Evolutionary conservation across 2,797 vertebrate species (phyloP).

Genomic region (Propithecus deckenii): DNA sequence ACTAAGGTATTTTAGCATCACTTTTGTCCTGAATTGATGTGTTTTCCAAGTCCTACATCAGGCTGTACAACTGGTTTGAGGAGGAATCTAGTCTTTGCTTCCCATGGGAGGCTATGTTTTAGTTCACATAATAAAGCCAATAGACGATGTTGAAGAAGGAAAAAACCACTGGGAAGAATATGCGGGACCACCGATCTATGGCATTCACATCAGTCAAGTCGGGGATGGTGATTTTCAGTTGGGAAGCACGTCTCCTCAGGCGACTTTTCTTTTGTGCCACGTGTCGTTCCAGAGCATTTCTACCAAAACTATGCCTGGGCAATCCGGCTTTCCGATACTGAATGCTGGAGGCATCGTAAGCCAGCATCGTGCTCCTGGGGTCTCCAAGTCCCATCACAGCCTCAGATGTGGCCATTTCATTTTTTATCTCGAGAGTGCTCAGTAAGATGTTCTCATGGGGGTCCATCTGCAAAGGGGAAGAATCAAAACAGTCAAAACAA

Average conservation of each 20-base stretch:
- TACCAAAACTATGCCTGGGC: constrained; percentile 94
- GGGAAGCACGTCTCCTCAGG: constrained; percentile 95
- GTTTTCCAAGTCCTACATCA: constrained; percentile 91
- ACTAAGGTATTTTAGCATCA: constrained; percentile 92
- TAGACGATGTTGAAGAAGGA: constrained; percentile 98
- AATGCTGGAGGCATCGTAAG: constrained; percentile 95
- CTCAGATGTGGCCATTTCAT: constrained; percentile 97
- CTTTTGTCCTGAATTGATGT: constrained; percentile 90
- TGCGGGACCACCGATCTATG: constrained; percentile 99
- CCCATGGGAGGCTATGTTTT: constrained; percentile 83
- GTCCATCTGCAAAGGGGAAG: constrained; percentile 91
- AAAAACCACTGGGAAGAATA: constrained; percentile 99
- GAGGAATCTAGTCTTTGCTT: constrained; percentile 87
- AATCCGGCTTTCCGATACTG: constrained; percentile 96
- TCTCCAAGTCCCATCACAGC: constrained; percentile 95
- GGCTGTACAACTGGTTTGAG: constrained; percentile 88
- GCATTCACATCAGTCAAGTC: constrained; percentile 99
- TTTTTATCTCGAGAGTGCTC: constrained; percentile 97
- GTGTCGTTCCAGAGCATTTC: constrained; percentile 94
- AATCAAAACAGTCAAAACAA: not conserved
- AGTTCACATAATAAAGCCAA: constrained; percentile 99
- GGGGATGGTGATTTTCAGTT: constrained; percentile 97
- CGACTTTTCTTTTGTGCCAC: constrained; percentile 97
- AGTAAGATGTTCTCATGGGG: constrained; percentile 98
- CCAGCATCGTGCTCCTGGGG: constrained; percentile 95